Percentiles rank a stretch among this genome's conserved stretches.
Evolutionary conservation across 2,888 invertebrate genomes (phyloP).

Genomic region (Hyalella azteca): DNA sequence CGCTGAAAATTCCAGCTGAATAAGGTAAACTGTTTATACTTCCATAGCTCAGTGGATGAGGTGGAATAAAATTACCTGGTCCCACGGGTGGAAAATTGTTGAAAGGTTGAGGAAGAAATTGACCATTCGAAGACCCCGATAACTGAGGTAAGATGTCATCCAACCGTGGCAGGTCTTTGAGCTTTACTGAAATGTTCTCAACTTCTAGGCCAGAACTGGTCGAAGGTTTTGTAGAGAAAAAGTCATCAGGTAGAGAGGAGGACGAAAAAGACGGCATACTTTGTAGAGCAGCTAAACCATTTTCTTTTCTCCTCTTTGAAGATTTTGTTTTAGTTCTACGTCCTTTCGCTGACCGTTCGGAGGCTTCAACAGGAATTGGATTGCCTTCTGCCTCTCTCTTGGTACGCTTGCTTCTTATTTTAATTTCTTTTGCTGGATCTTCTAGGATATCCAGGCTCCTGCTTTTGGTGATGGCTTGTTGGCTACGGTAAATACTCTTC

Average conservation of each 20-base stretch:
- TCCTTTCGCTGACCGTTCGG: neutral
- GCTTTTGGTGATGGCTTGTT: neutral
- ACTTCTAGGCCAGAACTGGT: neutral
- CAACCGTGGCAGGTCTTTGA: neutral
- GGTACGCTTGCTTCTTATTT: neutral
- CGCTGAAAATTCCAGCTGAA: neutral
- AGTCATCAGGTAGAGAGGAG: neutral
- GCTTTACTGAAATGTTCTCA: neutral
- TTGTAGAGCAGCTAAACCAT: neutral
- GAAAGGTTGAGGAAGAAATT: neutral
- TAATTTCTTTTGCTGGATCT: neutral
- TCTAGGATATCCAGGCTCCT: neutral
- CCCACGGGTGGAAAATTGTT: neutral
- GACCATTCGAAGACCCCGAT: neutral
- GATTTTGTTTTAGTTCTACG: neutral
- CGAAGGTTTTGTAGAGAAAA: neutral
- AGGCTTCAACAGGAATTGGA: neutral
- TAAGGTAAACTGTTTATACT: neutral
- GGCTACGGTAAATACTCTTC: neutral
- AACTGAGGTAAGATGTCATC: no score
- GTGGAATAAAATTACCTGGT: neutral
- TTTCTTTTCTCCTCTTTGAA: neutral
- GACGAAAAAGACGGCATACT: neutral
- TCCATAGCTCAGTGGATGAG: neutral
- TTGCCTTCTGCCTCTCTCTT: neutral